phyloP scores from a whole-genome alignment of 2,888 invertebrate species.

The Epirrita christyi region DNA sequence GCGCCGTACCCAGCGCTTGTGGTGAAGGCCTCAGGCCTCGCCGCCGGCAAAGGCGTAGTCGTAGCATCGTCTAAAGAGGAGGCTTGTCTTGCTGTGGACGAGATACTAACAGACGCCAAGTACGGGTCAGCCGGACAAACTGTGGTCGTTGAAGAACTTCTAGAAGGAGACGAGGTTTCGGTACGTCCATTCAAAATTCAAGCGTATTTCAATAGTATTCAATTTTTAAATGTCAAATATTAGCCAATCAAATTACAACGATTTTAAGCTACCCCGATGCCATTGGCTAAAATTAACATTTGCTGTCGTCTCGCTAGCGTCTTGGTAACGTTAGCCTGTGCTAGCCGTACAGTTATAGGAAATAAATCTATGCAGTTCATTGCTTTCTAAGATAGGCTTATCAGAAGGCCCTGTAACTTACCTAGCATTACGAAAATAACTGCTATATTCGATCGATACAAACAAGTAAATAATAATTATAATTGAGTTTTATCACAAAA shows the following conservation, averaged over 20 bases:
- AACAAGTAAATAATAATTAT: conserved; percentile 29
- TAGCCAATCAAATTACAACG: too few relatives aligned
- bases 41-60: conserved; percentile 98
- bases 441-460: background rate
- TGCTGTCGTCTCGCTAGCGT: too few relatives aligned
- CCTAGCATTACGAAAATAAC: background rate
- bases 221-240: too few relatives aligned
- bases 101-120: conserved; percentile 90
- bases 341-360: too few relatives aligned
- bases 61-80: conserved; percentile 91
- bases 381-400: background rate
- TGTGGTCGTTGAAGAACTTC: conserved; percentile 94
- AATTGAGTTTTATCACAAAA: conserved; percentile 21
- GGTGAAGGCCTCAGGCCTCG: conserved; percentile 97
- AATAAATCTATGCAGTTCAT: background rate
- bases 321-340: too few relatives aligned
- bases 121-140: conserved; percentile 94
- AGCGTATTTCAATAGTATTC: too few relatives aligned
- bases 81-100: conserved; percentile 93
- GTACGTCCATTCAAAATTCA: conserved; percentile 81
- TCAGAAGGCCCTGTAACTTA: background rate
- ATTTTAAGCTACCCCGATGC: too few relatives aligned
- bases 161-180: conserved; percentile 97
- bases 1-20: conserved; percentile 93
- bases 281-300: too few relatives aligned